phyloP scores from a whole-genome alignment of 2,113 vertebrate genomes.

The Eulacestoma nigropectus region DNA sequence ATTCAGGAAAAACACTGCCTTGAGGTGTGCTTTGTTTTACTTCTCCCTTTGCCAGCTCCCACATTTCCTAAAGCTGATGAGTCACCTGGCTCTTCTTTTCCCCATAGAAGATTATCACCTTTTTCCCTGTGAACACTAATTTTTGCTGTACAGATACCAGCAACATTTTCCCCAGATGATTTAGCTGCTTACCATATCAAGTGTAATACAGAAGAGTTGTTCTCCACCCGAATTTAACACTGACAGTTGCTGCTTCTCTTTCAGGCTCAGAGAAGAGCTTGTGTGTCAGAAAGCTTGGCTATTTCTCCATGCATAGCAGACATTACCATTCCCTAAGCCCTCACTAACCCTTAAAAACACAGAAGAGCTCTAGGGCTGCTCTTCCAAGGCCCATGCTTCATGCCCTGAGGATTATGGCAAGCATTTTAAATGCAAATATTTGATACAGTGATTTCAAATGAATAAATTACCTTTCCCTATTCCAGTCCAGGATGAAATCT shows the following conservation, averaged over 20 bases:
- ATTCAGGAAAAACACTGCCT: background rate
- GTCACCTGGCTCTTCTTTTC: background rate
- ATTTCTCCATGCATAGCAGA: background rate
- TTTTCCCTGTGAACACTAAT: background rate
- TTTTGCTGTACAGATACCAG: background rate
- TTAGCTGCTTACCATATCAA: background rate
- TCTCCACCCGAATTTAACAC: background rate
- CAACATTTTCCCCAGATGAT: background rate
- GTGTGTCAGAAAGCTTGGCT: background rate
- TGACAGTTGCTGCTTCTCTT: background rate
- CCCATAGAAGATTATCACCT: background rate
- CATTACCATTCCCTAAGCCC: background rate
- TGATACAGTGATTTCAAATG: background rate
- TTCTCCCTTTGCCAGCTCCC: background rate
- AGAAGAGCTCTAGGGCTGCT: background rate
- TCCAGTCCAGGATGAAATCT: background rate
- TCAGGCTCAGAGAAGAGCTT: background rate
- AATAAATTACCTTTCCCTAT: slow-evolving; percentile 1
- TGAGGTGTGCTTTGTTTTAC: background rate
- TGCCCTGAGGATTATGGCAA: background rate
- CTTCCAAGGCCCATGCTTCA: background rate
- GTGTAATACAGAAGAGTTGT: background rate
- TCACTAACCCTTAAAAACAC: background rate
- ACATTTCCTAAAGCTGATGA: background rate
- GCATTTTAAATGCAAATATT: slow-evolving; percentile 9